Evolutionary conservation across 2,797 vertebrate genomes (phyloP), one percentile per base, ranked within the genome.

Genomic region (Clamator glandarius): DNA sequence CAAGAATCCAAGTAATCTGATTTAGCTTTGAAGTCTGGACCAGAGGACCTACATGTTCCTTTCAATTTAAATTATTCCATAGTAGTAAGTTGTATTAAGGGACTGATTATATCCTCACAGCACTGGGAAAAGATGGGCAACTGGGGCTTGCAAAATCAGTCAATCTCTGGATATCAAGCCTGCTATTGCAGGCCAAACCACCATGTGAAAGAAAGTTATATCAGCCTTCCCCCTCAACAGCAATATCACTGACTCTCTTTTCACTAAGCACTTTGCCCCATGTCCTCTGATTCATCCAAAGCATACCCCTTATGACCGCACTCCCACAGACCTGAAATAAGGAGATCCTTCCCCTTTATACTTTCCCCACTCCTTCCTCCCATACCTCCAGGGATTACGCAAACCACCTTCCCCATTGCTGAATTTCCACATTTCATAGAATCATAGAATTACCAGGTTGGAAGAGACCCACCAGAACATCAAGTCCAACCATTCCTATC

Each of bases 271-370:
- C 28, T 66, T 79, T 41, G 4, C 19, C 82, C 75, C 31, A 4
- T 15, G 17, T 29, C 35, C n/a, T 69, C 51, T n/a, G 28, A 64
- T 14, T 80, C 44, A 42, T 15, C 24, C 0, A 0, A 9, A 77
- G 21, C 0, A 0, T 24, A 4, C n/a, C n/a, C n/a, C n/a, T n/a
- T n/a, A n/a, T n/a, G n/a, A n/a, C n/a, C n/a, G n/a, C n/a, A n/a
- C 9, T 68, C 51, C 35, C 35, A 41, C 17, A 18, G 42, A 46
- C 33, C 59, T 51, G 46, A 74, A 75, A 46, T 6, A 39, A 13
- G 20, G 14, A 90, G 82, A 52, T 58, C 28, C 15, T 77, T 84
- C 7, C 29, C 9, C 55, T 88, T 77, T 57, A 41, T 4, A 5
- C 15, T 66, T 82, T 87, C 24, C 28, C 59, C 14, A 5, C 3